Conservation (phyloP, 2,113 vertebrate genomes). For the Xiphophorus couchianus region DNA sequence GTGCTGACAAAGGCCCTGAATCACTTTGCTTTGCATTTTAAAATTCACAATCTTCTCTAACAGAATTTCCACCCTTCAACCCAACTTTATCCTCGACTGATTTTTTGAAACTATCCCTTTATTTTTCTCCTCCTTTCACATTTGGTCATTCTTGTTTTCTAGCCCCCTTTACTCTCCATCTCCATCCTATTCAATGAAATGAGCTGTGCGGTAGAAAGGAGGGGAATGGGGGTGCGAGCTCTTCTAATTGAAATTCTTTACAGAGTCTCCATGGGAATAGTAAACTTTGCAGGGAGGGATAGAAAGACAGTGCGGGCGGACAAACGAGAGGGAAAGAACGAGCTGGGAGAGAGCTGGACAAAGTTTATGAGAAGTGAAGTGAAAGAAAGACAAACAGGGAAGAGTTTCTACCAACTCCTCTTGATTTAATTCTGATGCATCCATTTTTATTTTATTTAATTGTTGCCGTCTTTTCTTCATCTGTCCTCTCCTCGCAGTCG, state of each 20-base stretch:
- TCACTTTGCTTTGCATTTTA: conserved; percentile 54
- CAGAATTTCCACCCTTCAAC: conserved; percentile 44
- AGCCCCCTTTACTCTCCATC: conserved; percentile 35
- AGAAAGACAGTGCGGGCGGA: conserved; percentile 61
- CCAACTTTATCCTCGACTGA: conserved; percentile 42
- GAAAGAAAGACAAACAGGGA: conserved; percentile 44
- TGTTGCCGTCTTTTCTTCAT: background rate
- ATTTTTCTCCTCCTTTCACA: conserved; percentile 29
- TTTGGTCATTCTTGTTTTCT: conserved; percentile 37
- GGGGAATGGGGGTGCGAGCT: conserved; percentile 18
- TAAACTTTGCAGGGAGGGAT: conserved; percentile 76
- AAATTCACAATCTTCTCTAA: conserved; percentile 47
- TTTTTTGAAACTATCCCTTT: conserved; percentile 14
- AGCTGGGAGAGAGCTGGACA: conserved; percentile 10
- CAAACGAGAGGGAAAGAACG: conserved; percentile 36
- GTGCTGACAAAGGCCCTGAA: conserved; percentile 64
- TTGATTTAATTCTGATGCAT: conserved; percentile 45
- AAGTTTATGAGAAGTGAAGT: conserved; percentile 48
- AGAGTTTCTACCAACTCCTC: conserved; percentile 43
- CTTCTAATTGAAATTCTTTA: conserved; percentile 82
- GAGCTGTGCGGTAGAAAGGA: conserved; percentile 17
- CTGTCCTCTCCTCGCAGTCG: background rate
- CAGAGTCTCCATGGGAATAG: conserved; percentile 79
- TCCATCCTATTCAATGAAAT: conserved; percentile 63
- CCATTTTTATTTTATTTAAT: conserved; percentile 43